Evolutionary conservation across 2,113 vertebrate genomes (phyloP).

Genomic region (Eidolon helvum): DNA sequence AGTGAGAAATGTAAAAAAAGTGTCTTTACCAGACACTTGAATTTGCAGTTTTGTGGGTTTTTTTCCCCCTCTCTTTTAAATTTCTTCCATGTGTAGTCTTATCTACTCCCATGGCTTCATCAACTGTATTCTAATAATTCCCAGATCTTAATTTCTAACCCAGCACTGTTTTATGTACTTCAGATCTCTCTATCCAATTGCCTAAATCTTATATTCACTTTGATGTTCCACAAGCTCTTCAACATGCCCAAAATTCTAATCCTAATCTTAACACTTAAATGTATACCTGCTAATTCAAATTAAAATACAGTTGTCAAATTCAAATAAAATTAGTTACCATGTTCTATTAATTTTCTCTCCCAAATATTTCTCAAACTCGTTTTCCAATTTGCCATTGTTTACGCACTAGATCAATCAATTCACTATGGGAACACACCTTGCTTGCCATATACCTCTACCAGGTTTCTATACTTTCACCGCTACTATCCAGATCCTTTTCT

Average conservation of each 20-base stretch:
- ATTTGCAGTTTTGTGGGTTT: neutral
- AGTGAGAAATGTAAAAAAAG: neutral
- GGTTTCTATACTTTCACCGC: neutral
- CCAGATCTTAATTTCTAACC: neutral
- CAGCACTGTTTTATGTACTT: neutral
- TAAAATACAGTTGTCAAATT: neutral
- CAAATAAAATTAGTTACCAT: neutral
- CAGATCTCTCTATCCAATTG: neutral
- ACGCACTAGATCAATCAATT: too few relatives aligned
- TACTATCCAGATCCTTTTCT: neutral
- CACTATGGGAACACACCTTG: neutral
- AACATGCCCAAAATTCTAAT: neutral
- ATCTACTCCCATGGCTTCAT: neutral
- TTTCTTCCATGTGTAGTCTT: neutral
- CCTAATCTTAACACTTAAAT: neutral
- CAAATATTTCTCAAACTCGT: neutral
- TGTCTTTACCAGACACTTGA: neutral
- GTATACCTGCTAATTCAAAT: neutral
- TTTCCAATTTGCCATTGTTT: neutral
- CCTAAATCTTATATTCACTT: neutral
- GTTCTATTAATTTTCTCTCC: neutral
- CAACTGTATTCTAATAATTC: neutral
- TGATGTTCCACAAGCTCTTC: neutral
- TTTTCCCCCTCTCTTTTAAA: neutral
- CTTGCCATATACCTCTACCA: rapidly evolving